phyloP scores from a whole-genome alignment of 2,797 vertebrate species.

The Thamnophis elegans region DNA sequence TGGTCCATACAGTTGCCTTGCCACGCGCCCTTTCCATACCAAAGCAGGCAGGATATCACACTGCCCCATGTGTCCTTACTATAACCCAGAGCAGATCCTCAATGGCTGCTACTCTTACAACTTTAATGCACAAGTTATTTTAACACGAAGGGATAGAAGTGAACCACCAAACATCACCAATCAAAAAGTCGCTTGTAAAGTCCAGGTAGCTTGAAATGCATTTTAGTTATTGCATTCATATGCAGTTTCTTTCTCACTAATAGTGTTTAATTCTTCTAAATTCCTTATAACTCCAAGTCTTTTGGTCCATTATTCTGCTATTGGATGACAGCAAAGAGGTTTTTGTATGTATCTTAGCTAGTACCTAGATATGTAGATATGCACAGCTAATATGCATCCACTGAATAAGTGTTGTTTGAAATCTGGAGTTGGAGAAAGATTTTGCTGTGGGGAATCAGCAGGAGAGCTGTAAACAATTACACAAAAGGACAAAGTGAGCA shows the following conservation, averaged over 20 bases:
- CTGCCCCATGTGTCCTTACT: background rate
- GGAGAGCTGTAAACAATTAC: background rate
- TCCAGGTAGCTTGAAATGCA: background rate
- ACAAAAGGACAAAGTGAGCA: background rate
- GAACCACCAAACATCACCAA: background rate
- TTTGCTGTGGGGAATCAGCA: background rate
- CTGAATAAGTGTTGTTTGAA: background rate
- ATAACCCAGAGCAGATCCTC: background rate
- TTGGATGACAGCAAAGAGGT: background rate
- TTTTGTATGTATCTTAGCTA: background rate
- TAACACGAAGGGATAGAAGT: background rate
- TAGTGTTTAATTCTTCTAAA: background rate
- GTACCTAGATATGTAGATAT: too few species aligned
- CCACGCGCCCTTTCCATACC: background rate
- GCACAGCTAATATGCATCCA: background rate
- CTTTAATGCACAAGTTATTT: background rate
- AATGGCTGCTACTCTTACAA: background rate
- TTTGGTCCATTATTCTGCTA: background rate
- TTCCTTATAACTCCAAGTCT: background rate
- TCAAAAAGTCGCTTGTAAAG: background rate
- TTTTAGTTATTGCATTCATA: background rate
- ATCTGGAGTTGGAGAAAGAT: background rate
- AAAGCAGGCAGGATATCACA: background rate
- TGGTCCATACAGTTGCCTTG: background rate
- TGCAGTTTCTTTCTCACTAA: background rate